Conservation (phyloP, 1,140 invertebrate species). For the Physella acuta region DNA sequence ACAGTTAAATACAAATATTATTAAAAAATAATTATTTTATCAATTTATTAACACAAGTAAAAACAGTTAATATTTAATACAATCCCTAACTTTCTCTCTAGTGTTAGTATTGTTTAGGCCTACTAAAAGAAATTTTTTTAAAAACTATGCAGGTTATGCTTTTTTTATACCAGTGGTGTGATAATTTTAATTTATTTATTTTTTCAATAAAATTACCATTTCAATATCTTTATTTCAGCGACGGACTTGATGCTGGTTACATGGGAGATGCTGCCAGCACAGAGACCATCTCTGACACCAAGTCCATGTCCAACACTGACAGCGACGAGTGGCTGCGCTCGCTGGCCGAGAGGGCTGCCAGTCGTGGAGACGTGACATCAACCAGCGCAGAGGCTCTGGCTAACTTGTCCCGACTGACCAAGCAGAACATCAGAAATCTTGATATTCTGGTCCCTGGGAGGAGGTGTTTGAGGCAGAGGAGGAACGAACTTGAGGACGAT, state of each 20-base stretch:
- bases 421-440: slow-evolving; percentile 46
- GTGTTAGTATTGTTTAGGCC: too few species aligned
- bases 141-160: too few species aligned
- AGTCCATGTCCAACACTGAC: slow-evolving; percentile 39
- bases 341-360: slow-evolving; percentile 41
- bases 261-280: slow-evolving; percentile 40
- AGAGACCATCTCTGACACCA: slow-evolving; percentile 36
- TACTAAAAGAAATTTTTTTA: too few species aligned
- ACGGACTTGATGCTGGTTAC: slow-evolving; percentile 40
- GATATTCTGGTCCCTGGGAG: slow-evolving; percentile 43
- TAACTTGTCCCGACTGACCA: slow-evolving; percentile 43
- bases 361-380: slow-evolving; percentile 37
- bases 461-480: slow-evolving; percentile 43
- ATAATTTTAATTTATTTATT: too few species aligned
- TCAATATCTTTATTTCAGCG: slow-evolving; percentile 33
- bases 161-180: too few species aligned
- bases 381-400: slow-evolving; percentile 37
- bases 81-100: too few species aligned
- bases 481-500: slow-evolving; percentile 70
- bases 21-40: too few species aligned
- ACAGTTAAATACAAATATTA: too few species aligned
- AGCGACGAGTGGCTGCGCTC: slow-evolving; percentile 44
- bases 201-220: too few species aligned
- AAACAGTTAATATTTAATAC: too few species aligned
- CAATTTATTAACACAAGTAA: too few species aligned